Evolutionary conservation across 1,140 invertebrate genomes (phyloP).

Genomic region (Euura lappo): DNA sequence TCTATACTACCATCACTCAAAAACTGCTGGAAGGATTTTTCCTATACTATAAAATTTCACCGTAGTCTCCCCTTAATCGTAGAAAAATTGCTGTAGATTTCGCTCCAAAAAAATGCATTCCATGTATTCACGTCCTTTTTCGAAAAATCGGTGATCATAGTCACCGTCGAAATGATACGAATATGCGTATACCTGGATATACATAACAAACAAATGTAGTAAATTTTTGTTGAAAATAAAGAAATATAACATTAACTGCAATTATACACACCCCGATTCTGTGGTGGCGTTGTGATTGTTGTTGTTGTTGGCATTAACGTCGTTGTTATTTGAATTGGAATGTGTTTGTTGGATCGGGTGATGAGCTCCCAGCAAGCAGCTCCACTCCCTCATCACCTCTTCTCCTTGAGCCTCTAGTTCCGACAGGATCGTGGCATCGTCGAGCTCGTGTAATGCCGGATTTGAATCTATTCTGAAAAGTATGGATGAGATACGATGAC

Average conservation of each 20-base stretch:
- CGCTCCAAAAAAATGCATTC: no score
- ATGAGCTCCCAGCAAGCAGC: conserved; percentile 57
- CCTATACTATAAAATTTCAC: no score
- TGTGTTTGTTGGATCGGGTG: conserved; percentile 39
- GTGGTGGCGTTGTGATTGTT: conserved; percentile 44
- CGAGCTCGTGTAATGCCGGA: conserved; percentile 58
- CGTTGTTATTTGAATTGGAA: conserved; percentile 53
- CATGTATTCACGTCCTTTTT: no score
- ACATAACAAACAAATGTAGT: no score
- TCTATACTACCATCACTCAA: no score
- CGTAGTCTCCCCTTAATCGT: no score
- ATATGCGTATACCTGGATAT: no score
- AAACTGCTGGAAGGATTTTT: no score
- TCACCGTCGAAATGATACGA: no score
- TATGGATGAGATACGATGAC: conserved; percentile 18
- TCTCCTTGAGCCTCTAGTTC: conserved; percentile 62
- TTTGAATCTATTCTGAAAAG: conserved; percentile 54
- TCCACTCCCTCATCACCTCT: conserved; percentile 64
- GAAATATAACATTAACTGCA: not conserved
- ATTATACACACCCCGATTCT: conserved; percentile 55
- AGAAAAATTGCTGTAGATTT: no score
- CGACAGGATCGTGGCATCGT: conserved; percentile 60
- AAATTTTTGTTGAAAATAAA: no score
- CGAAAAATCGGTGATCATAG: no score
- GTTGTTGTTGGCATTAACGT: conserved; percentile 48